These are phyloP conservation scores for Crotalus viridis DNA, from an alignment of 2,113 vertebrate genomes.

Conservation along the genomic window DNA sequence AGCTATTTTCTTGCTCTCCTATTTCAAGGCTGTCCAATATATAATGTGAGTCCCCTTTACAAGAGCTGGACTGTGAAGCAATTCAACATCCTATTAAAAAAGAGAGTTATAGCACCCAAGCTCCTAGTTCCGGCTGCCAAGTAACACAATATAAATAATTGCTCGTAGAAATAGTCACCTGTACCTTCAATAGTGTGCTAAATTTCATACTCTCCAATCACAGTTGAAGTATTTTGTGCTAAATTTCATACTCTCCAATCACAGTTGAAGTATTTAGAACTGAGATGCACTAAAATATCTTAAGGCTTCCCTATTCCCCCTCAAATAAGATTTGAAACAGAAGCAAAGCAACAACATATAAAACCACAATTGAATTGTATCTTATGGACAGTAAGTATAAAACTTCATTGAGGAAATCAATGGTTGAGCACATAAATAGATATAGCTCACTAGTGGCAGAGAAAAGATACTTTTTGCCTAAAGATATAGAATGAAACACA, in stretches of 20 bases:
- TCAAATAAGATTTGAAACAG: neutral
- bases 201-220: neutral
- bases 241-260: no score
- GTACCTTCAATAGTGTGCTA: neutral
- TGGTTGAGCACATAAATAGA: neutral
- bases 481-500: neutral
- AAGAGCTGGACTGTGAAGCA: neutral
- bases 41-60: neutral
- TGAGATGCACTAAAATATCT: conserved; percentile 8
- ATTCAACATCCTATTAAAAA: neutral
- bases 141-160: neutral
- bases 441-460: neutral
- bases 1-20: neutral
- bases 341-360: neutral
- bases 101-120: neutral
- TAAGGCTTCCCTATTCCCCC: neutral
- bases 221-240: neutral
- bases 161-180: neutral
- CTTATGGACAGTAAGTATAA: neutral
- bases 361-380: neutral
- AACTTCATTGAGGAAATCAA: neutral
- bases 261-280: neutral
- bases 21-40: neutral
- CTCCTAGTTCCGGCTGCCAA: neutral
- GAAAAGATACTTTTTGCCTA: neutral